These are phyloP conservation scores for Drosophila rufa DNA, from an alignment of 1,140 invertebrate species.

Conservation along the genomic window DNA sequence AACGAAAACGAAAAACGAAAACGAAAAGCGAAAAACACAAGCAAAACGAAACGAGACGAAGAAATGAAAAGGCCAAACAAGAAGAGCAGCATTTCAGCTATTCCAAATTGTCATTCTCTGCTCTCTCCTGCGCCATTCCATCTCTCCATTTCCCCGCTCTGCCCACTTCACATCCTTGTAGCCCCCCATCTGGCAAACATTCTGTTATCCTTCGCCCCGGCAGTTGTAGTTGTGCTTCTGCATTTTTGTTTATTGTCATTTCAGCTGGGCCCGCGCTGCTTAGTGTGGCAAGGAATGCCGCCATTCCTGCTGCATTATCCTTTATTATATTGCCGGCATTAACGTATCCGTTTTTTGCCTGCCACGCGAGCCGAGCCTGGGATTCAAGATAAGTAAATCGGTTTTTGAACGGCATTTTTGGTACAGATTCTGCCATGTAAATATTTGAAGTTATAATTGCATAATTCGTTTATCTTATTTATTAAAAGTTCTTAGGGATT, in stretches of 20 bases:
- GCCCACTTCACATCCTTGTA: not conserved
- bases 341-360: conserved; percentile 56
- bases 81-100: conserved; percentile 49
- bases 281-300: conserved; percentile 49
- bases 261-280: conserved; percentile 28
- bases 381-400: not conserved
- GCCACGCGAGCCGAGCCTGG: not conserved
- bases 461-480: not conserved
- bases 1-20: conserved; percentile 12
- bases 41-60: conserved; percentile 13
- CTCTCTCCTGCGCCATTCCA: conserved; percentile 2
- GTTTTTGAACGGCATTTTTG: not conserved
- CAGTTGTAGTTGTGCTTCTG: conserved; percentile 21
- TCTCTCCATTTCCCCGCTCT: conserved; percentile 7
- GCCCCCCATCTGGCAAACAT: not conserved
- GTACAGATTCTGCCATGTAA: too few species aligned
- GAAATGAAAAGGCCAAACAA: conserved; percentile 41
- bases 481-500: not conserved
- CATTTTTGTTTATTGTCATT: conserved; percentile 70
- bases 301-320: conserved; percentile 62
- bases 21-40: conserved; percentile 10
- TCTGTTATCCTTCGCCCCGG: conserved; percentile 9
- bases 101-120: conserved; percentile 44
- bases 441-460: not conserved
- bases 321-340: conserved; percentile 70